Evolutionary conservation across 2,797 vertebrate species (phyloP), one percentile per base, ranked within the genome.

Genomic region (Clarias platycephalus): DNA sequence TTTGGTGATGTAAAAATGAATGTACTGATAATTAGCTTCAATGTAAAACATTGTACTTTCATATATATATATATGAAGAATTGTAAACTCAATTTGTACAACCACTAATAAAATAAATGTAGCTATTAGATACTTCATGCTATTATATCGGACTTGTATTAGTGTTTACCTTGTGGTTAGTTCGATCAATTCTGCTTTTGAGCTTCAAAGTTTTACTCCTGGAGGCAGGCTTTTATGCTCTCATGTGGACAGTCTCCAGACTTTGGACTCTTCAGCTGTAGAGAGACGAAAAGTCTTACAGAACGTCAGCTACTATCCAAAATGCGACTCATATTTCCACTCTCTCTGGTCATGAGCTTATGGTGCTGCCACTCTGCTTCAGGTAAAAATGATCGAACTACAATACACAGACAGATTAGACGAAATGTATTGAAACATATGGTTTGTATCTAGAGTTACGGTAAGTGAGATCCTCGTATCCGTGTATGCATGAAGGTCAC

Each of bases 311-410:
- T 83, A 79, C 83, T 63, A 88, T 85, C 80, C 87, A 89, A 85
- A 15, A 94, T 94, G 93, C 86, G 86, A 88, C 88, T 90, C 34
- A 80, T 86, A n/a, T 84, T 76, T 37, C 78, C 91, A 71, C 83
- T 94, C 74, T 81, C 13, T 63, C 31, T 93, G 18, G 40, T 90
- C 70, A 83, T 91, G 26, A 62, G 62, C 66, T 13, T 93, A 26
- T 83, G 28, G 72, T 34, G 79, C 84, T 90, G 90, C 82, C 70
- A 44, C 67, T 10, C 89, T 1, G 93, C 90, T 10, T 90, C 94
- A 93, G 94, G 94, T 95, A 91, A 92, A 34, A 72, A 67, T 28
- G 13, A 31, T 53, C 53, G 67, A 34, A 58, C 34, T n/a, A 57
- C 44, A 44, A 44, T 7, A 5, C 18, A 34, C 10, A n/a, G 15